Evolutionary conservation across 2,888 invertebrate species (phyloP).

Genomic region (Drosophila merina): DNA sequence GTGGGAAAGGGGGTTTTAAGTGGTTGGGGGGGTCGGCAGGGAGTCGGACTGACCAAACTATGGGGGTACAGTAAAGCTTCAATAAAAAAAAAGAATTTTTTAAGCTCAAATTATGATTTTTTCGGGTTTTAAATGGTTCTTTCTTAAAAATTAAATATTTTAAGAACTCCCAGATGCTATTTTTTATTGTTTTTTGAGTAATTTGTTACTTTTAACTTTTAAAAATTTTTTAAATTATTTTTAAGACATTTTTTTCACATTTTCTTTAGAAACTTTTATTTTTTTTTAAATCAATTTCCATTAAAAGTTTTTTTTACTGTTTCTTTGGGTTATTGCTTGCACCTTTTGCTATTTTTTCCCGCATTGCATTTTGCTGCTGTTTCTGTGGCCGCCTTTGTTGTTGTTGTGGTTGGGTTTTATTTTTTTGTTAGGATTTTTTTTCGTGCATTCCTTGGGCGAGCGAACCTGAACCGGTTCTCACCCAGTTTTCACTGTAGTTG

Average conservation of each 20-base stretch:
- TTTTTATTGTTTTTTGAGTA: conserved; percentile 13
- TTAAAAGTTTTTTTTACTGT: background rate
- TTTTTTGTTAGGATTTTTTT: conserved; percentile 29
- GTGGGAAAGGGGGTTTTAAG: background rate
- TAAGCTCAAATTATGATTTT: background rate
- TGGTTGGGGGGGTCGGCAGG: background rate
- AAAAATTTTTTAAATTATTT: background rate
- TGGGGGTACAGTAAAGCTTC: conserved; percentile 1
- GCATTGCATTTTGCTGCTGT: conserved; percentile 50
- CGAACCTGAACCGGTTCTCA: conserved; percentile 68
- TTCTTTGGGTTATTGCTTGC: conserved; percentile 18
- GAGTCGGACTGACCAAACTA: conserved; percentile 14
- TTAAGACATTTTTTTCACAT: too few relatives aligned
- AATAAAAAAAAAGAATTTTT: background rate
- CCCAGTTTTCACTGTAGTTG: conserved; percentile 19
- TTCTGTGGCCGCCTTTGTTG: conserved; percentile 34
- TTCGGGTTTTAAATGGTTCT: too few relatives aligned
- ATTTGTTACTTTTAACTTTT: background rate
- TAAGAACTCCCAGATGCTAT: background rate
- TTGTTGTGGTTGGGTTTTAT: conserved; percentile 11
- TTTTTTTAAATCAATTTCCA: background rate
- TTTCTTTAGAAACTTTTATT: background rate
- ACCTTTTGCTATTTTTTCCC: conserved; percentile 46
- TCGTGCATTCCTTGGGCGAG: conserved; percentile 66
- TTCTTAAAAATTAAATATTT: too few relatives aligned